Base-by-base conservation (phyloP, 2,113 vertebrate species). In the Athene cunicularia region DNA sequence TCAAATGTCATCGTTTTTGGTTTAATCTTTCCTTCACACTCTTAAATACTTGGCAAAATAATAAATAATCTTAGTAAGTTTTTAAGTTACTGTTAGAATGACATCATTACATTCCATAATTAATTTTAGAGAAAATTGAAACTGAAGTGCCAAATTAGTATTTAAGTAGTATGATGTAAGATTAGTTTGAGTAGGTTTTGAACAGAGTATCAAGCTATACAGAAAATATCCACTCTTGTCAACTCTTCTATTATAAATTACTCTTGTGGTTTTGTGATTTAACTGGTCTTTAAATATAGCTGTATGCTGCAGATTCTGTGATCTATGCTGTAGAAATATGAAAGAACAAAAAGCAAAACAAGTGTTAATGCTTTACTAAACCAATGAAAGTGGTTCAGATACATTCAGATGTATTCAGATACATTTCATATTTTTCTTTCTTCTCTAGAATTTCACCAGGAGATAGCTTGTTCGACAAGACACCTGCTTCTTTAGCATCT, bases 391-490 rank as follows among this genome's bases (percentile, higher is more conserved):
- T 41, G 43, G 17, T 71, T 79, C 43, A 75, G 45, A 41, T 64
- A 41, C 16, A 64, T n/a, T n/a, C n/a, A n/a, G n/a, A n/a, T n/a
- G n/a, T n/a, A n/a, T n/a, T n/a, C n/a, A n/a, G n/a, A n/a, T n/a
- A n/a, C n/a, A 10, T 80, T 77, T 67, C 3, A 62, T 84, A 22
- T 90, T 77, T 95, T 53, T 58, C 62, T 81, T 93, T 56, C 35
- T 80, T 62, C 91, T n/a, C 39, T 96, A 99, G 99, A 96, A 98
- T 99, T 88, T 90, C 97, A 41, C 98, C 99, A 59, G 99, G 99
- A 93, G 96, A 96, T 75, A 99, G 99, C 91, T 97, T 99, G 88
- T 99, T 99, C 97, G 99, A 99, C 96, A 98, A 86, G 58, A 80
- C 94, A 33, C 98, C 98, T 6, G 41, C 81, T 90, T 96, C 93